Evolutionary conservation across 2,113 vertebrate species (phyloP).

Genomic region (Pluvialis apricaria): DNA sequence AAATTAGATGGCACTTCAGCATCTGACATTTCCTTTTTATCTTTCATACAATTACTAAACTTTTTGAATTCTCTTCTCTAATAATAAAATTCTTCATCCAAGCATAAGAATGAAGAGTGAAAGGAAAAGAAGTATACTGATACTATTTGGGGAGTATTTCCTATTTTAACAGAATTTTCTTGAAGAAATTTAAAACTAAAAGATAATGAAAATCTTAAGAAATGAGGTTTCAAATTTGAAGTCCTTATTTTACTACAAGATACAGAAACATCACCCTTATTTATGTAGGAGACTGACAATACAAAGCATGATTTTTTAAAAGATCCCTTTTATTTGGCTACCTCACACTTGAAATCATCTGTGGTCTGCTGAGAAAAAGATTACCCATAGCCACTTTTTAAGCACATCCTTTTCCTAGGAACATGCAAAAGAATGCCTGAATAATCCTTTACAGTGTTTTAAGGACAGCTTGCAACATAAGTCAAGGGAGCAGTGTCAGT

Average conservation of each 20-base stretch:
- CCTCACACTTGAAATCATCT: not conserved
- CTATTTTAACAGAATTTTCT: not conserved
- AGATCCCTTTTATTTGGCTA: not conserved
- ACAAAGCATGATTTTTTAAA: not conserved
- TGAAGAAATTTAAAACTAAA: not conserved
- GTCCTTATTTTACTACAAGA: not conserved
- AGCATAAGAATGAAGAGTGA: not conserved
- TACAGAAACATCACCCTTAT: not conserved
- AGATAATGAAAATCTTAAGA: not conserved
- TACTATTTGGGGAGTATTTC: not conserved
- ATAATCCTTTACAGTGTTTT: not conserved
- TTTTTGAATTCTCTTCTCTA: not conserved
- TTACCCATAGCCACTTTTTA: not conserved
- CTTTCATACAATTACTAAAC: not conserved
- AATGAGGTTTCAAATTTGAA: not conserved
- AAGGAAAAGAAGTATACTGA: not conserved
- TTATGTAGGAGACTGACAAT: not conserved
- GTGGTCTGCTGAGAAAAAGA: not conserved
- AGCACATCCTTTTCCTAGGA: not conserved
- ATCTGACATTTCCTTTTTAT: not conserved
- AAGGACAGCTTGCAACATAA: not conserved
- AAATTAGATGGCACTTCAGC: not conserved
- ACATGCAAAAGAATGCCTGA: not conserved
- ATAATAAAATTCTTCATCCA: not conserved
- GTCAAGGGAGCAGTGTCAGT: not conserved